These are phyloP conservation scores for Escarpia spicata DNA, from an alignment of 2,888 invertebrate genomes.

Conservation along the genomic window DNA sequence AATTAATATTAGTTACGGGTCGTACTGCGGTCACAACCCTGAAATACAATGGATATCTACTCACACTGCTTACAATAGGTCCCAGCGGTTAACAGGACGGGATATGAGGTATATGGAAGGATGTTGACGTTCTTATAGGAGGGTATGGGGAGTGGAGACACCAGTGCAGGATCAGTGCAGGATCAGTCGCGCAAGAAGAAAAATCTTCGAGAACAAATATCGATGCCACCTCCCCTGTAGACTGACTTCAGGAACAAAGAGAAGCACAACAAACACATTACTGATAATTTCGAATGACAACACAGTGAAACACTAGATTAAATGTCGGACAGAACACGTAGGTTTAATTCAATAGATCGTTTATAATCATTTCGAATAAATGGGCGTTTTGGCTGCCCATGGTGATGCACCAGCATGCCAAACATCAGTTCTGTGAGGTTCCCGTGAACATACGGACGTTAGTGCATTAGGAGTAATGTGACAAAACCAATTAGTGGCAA, in stretches of 20 bases:
- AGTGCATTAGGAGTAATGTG: background rate
- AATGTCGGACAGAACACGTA: background rate
- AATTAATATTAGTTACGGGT: background rate
- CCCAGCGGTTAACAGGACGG: background rate
- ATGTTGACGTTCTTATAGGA: background rate
- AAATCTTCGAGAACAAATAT: too few relatives aligned
- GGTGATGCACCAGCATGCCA: background rate
- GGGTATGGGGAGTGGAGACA: too few relatives aligned
- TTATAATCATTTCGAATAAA: background rate
- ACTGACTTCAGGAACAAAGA: too few relatives aligned
- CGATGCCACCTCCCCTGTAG: too few relatives aligned
- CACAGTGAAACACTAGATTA: background rate
- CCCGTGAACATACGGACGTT: background rate
- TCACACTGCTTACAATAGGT: background rate
- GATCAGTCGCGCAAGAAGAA: too few relatives aligned
- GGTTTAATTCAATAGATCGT: background rate
- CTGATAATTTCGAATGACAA: background rate
- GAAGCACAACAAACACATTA: background rate
- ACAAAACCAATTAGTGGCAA: background rate
- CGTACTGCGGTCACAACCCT: background rate
- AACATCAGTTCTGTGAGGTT: background rate
- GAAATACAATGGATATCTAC: background rate
- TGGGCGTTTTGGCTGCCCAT: background rate
- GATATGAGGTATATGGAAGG: background rate
- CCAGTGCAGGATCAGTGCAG: too few relatives aligned